phyloP scores from a whole-genome alignment of 2,113 vertebrate genomes.

The Hydrochoerus hydrochaeris region DNA sequence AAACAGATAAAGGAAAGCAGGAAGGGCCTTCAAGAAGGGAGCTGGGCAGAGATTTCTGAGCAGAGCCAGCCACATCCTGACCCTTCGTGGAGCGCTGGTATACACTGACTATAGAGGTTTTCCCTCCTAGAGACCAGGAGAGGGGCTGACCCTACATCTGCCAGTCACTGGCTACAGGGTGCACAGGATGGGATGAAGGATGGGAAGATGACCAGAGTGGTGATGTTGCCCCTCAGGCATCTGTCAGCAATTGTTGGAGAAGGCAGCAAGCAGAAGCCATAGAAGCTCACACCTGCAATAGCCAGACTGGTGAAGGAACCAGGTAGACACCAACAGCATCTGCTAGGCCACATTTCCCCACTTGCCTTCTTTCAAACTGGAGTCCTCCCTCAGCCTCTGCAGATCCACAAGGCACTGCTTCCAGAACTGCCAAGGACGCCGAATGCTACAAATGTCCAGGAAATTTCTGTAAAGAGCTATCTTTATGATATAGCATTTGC shows the following conservation, averaged over 20 bases:
- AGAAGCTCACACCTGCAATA: neutral
- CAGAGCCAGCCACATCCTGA: neutral
- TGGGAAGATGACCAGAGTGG: neutral
- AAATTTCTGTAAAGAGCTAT: neutral
- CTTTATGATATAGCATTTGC: neutral
- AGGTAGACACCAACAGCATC: rapidly evolving
- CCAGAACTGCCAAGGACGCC: neutral
- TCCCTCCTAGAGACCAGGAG: neutral
- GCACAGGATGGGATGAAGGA: rapidly evolving
- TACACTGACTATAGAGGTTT: too few relatives aligned
- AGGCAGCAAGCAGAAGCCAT: rapidly evolving
- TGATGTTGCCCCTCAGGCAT: too few relatives aligned
- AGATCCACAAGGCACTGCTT: neutral
- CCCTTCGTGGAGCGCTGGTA: too few relatives aligned
- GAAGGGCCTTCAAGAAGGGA: neutral
- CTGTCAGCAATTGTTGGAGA: neutral
- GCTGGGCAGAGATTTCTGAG: too few relatives aligned
- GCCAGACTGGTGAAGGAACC: neutral
- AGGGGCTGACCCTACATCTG: neutral
- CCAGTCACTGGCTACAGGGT: neutral
- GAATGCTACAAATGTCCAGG: neutral
- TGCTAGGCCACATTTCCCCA: rapidly evolving
- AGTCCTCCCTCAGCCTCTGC: neutral
- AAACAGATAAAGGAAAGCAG: neutral
- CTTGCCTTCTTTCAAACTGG: neutral